Evolutionary conservation across 2,888 invertebrate species (phyloP).

Genomic region (Dicyrtomina minuta): DNA sequence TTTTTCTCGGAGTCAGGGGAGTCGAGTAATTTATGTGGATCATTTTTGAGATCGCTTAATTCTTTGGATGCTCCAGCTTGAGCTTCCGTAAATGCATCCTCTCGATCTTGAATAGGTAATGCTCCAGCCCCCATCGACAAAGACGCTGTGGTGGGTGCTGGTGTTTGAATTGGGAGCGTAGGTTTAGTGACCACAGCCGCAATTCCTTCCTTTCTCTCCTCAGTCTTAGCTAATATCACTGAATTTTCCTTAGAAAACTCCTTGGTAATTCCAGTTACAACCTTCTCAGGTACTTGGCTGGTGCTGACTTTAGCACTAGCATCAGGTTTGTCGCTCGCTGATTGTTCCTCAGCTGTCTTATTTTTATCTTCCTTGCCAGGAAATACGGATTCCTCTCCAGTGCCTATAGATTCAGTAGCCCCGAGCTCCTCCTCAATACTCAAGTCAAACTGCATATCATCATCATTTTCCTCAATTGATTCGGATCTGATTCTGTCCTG

Average conservation of each 20-base stretch:
- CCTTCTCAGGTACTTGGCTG: constrained; percentile 15
- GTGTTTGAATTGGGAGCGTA: neutral
- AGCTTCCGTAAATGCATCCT: neutral
- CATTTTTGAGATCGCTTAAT: neutral
- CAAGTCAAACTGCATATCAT: constrained; percentile 52
- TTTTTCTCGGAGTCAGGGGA: constrained; percentile 43
- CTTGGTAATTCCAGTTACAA: constrained; percentile 10
- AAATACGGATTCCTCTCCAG: neutral
- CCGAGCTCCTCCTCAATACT: constrained; percentile 49
- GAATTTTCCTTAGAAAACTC: constrained; percentile 10
- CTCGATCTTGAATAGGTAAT: too few relatives aligned
- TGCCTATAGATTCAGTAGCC: neutral
- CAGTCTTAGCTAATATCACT: constrained; percentile 25
- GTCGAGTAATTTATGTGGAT: constrained; percentile 1
- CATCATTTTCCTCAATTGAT: constrained; percentile 40
- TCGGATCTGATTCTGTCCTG: constrained; percentile 28
- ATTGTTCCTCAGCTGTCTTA: neutral
- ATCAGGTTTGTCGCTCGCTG: neutral
- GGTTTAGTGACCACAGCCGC: too few relatives aligned
- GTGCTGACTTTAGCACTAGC: neutral
- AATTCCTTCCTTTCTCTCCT: neutral
- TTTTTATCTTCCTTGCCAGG: neutral
- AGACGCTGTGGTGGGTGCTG: too few relatives aligned
- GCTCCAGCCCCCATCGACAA: too few relatives aligned
- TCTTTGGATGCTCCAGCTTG: neutral